Conservation (phyloP, 2,113 vertebrate species). For the Chionomys nivalis region DNA sequence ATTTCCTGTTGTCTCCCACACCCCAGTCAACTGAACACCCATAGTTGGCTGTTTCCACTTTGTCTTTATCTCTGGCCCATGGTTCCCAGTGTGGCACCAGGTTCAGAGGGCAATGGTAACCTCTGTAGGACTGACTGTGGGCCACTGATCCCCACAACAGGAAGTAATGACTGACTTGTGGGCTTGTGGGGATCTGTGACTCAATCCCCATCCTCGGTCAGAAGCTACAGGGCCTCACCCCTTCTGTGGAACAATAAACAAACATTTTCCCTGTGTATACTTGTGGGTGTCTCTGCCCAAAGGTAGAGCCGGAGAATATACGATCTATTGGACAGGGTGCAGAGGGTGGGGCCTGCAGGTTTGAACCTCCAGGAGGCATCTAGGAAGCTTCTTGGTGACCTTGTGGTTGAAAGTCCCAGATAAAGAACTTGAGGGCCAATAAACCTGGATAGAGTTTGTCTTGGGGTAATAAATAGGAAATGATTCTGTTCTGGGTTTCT, state of each 20-base stretch:
- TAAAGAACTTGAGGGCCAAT: conserved; percentile 46
- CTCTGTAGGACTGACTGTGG: background rate
- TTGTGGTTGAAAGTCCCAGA: conserved; percentile 47
- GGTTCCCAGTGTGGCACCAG: background rate
- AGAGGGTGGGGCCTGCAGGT: background rate
- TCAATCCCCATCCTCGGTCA: background rate
- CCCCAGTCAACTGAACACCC: background rate
- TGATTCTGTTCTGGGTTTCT: background rate
- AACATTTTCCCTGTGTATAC: background rate
- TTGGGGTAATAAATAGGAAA: background rate
- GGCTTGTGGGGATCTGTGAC: too few relatives aligned
- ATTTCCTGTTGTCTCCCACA: background rate
- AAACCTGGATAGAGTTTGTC: conserved; percentile 36
- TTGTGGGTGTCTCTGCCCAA: background rate
- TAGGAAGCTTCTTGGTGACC: conserved; percentile 20
- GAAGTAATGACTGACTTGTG: background rate
- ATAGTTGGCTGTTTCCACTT: background rate
- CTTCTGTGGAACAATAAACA: background rate
- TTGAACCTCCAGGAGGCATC: background rate
- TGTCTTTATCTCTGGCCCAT: background rate
- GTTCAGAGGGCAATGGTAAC: background rate
- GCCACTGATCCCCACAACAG: background rate
- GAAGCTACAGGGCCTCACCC: background rate
- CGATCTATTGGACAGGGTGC: background rate
- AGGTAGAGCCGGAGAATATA: background rate